These are phyloP conservation scores for Tapera naevia DNA, from an alignment of 2,797 vertebrate species.

Conservation along the genomic window DNA sequence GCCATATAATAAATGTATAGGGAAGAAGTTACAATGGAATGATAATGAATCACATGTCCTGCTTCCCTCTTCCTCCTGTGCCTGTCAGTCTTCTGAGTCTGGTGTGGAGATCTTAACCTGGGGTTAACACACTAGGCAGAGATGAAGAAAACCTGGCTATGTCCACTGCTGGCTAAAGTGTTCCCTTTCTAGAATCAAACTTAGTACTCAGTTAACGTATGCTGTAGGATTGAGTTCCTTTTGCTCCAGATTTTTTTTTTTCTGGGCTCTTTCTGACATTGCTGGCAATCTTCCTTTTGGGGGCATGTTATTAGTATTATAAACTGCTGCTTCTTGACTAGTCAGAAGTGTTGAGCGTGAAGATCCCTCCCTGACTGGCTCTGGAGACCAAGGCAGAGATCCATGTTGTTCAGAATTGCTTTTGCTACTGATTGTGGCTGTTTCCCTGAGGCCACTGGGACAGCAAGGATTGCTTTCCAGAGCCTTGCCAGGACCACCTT, in stretches of 20 bases:
- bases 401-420: not conserved
- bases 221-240: not conserved
- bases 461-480: not conserved
- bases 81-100: not conserved
- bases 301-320: not conserved
- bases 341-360: not conserved
- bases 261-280: not conserved
- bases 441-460: not conserved
- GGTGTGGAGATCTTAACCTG: not conserved
- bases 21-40: not conserved
- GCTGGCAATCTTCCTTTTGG: not conserved
- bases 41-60: conserved; percentile 10
- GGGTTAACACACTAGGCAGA: not conserved
- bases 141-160: not conserved
- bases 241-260: not conserved
- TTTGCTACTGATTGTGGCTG: not conserved
- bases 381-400: not conserved
- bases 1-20: not conserved
- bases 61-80: not conserved
- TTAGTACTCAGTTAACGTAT: not conserved
- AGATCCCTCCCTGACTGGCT: not conserved
- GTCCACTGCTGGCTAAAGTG: not conserved
- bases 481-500: not conserved
- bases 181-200: not conserved
- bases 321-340: not conserved